Evolutionary conservation across 2,888 invertebrate genomes (phyloP), one percentile per base, ranked within the genome.

Genomic region (Netelia inedita): DNA sequence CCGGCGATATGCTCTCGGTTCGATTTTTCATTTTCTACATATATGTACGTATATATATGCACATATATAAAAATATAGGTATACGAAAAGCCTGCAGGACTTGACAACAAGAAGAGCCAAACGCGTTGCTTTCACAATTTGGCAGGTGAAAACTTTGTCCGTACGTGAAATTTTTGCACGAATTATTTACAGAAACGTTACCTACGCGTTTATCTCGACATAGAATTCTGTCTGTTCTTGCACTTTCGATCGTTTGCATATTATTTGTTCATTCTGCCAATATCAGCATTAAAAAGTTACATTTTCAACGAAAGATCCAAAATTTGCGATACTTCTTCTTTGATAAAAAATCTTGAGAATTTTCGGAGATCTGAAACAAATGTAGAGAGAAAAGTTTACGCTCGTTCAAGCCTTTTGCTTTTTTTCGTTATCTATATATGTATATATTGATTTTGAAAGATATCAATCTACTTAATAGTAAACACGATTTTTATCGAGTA

Each of bases 1-100:
- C 69, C 50, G 78, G 50, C 14, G 46, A 46, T 46, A 10, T 75
- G 68, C 63, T 65, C 61, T 55, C 43, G 46, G 16, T 69, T 74
- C 63, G 14, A 46, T 69, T 78, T 74, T 71, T 55, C 59, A 75
- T 66, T 59, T 79, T 72, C 53, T 63, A 43, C 3, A 43, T 3
- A 43, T 3, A 43, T 43, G 3, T 46, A 46, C 0, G 10, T 46
- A 46, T 46, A 46, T 11, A 46, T 14, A 46, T 11, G 0, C 0
- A 46, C 14, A 14, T 46, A 6, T 46, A 46, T 46, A 46, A 11
- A 46, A 14, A 46, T 46, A 11, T 46, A 46, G 10, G 14, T 14
- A 46, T 14, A 46, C 14, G 28, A 46, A 55, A 19, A 46, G n/a
- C 35, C 28, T 28, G 8, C n/a, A 28, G 43, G 6, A 28, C 43